Percentiles rank a stretch among this genome's conserved stretches.
Conservation (phyloP, 2,888 invertebrate genomes). For the Trichogramma evanescens region DNA sequence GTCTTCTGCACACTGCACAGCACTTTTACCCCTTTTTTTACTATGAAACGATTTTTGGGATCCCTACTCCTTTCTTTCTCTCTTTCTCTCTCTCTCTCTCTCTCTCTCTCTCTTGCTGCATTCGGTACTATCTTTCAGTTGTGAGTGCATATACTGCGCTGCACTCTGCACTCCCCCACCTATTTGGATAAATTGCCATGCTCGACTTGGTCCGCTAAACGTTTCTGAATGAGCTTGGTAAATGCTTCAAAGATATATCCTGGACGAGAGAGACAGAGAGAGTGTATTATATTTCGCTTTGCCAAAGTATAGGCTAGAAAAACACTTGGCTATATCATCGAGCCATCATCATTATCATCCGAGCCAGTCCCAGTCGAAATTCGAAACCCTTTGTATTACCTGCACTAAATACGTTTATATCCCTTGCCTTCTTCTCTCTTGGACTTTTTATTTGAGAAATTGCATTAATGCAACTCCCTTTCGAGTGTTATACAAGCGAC, state of each 20-base stretch:
- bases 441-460: too few species aligned
- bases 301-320: not conserved
- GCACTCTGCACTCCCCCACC: not conserved
- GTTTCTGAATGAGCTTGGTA: constrained; percentile 7
- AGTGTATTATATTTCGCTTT: constrained; percentile 1
- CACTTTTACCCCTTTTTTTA: constrained; percentile 6
- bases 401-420: too few species aligned
- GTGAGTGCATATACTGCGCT: not conserved
- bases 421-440: too few species aligned
- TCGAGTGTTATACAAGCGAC: too few species aligned
- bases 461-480: too few species aligned
- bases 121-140: not conserved
- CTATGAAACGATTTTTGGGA: not conserved
- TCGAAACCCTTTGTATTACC: too few species aligned
- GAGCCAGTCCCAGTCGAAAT: too few species aligned
- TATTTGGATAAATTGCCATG: constrained; percentile 5
- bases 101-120: not conserved
- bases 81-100: not conserved
- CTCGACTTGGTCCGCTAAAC: constrained; percentile 4
- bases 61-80: not conserved
- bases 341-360: too few species aligned
- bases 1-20: constrained; percentile 9
- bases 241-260: not conserved
- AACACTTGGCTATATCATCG: too few species aligned
- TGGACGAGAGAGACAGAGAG: not conserved